These are phyloP conservation scores for Acanthococcus lagerstroemiae DNA, from an alignment of 2,888 invertebrate genomes.

Conservation along the genomic window DNA sequence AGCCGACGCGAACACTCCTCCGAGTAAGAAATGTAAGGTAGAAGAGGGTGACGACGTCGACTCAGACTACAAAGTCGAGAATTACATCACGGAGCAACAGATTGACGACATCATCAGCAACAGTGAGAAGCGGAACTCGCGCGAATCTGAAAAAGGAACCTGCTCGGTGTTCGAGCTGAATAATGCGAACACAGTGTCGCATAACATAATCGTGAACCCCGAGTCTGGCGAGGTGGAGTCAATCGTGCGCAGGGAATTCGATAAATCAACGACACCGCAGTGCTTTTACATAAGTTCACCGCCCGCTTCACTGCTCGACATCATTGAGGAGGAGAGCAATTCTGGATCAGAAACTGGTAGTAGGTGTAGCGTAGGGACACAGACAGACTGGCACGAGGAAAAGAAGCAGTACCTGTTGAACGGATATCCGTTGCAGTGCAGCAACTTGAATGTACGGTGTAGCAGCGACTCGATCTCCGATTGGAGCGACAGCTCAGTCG, in stretches of 20 bases:
- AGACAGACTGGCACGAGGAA: conserved; percentile 7
- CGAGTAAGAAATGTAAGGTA: conserved; percentile 8
- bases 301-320: background rate
- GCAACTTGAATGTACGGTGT: background rate
- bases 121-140: background rate
- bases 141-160: background rate
- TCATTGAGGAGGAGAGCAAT: conserved; percentile 9
- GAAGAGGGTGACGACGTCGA: background rate
- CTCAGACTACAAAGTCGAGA: conserved; percentile 12
- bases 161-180: conserved; percentile 6
- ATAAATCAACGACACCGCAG: conserved; percentile 10
- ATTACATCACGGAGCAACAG: conserved; percentile 16
- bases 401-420: background rate
- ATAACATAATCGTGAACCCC: conserved; percentile 10
- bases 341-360: background rate
- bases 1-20: too few species aligned
- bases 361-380: background rate
- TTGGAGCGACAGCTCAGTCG: background rate
- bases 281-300: background rate
- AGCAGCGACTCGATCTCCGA: conserved; percentile 1
- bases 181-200: background rate
- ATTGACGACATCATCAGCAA: conserved; percentile 6
- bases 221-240: conserved; percentile 12
- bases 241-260: background rate
- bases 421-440: background rate